Evolutionary conservation across 1,140 invertebrate species (phyloP).

Genomic region (Triops longicaudatus): DNA sequence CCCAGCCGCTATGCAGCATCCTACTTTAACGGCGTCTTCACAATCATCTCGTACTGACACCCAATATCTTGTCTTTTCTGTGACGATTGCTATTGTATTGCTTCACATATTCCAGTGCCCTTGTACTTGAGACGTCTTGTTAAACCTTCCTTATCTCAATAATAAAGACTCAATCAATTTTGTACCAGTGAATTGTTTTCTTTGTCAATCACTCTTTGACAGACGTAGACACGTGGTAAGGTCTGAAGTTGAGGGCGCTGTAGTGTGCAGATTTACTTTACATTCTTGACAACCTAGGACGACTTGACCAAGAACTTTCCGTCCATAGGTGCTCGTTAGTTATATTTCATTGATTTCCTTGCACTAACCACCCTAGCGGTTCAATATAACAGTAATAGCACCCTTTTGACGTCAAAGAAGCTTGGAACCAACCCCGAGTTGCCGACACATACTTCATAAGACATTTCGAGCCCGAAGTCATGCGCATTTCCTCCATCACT

Average conservation of each 20-base stretch:
- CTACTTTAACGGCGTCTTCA: not conserved
- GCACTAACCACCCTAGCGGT: not conserved
- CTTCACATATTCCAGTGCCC: too few species aligned
- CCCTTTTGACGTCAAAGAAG: not conserved
- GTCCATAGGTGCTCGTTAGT: not conserved
- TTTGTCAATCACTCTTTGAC: too few species aligned
- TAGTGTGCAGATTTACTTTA: too few species aligned
- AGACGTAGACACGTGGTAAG: too few species aligned
- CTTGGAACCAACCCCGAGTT: not conserved
- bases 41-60: not conserved
- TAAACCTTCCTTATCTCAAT: too few species aligned
- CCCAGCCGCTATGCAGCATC: slow-evolving; percentile 9
- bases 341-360: not conserved
- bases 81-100: too few species aligned
- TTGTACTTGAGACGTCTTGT: too few species aligned
- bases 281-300: too few species aligned
- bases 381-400: not conserved
- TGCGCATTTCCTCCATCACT: not conserved
- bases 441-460: not conserved
- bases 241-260: too few species aligned
- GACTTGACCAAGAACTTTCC: too few species aligned
- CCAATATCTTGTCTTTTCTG: not conserved
- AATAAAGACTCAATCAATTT: too few species aligned
- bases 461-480: not conserved
- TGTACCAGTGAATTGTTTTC: too few species aligned